Percentiles rank a stretch among this genome's conserved stretches.
phyloP scores from a whole-genome alignment of 2,113 vertebrate species.

The Stigmatopora argus region DNA sequence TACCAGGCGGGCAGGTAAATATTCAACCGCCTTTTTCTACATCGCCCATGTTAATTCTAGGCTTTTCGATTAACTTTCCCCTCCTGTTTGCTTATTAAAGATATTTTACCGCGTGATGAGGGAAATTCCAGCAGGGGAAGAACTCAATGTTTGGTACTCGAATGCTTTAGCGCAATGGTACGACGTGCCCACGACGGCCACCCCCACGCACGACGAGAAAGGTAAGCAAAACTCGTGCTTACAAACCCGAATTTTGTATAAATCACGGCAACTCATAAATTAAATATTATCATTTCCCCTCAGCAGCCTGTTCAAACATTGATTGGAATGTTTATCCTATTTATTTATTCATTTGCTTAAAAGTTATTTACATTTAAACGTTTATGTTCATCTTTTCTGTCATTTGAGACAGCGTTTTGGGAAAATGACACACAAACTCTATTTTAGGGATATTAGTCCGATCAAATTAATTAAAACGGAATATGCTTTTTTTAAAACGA shows the following conservation, averaged over 20 bases:
- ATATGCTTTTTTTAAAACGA: neutral
- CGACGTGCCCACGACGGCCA: constrained; percentile 89
- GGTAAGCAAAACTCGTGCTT: constrained; percentile 66
- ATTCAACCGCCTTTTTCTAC: neutral
- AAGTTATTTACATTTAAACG: neutral
- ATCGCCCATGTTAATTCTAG: neutral
- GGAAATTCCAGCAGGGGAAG: constrained; percentile 90
- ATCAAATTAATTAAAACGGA: neutral
- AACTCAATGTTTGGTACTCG: constrained; percentile 94
- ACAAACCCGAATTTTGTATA: neutral
- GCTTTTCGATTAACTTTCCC: neutral
- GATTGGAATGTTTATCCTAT: neutral
- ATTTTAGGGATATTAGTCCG: no score
- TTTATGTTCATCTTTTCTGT: neutral
- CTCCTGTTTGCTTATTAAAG: constrained; percentile 49
- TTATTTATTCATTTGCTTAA: no score
- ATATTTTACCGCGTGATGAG: constrained; percentile 88
- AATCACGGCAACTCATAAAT: neutral
- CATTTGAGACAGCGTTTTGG: neutral
- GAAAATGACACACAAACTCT: neutral
- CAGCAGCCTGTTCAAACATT: constrained; percentile 2
- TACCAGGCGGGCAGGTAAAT: constrained; percentile 94
- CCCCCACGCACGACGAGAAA: constrained; percentile 97
- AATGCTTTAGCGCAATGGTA: constrained; percentile 91
- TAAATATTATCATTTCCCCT: constrained; percentile 11